A percentile compares a stretch with the other conserved stretches of the same genome.
Evolutionary conservation across 2,797 vertebrate species (phyloP).

Genomic region (Sphaeramia orbicularis): DNA sequence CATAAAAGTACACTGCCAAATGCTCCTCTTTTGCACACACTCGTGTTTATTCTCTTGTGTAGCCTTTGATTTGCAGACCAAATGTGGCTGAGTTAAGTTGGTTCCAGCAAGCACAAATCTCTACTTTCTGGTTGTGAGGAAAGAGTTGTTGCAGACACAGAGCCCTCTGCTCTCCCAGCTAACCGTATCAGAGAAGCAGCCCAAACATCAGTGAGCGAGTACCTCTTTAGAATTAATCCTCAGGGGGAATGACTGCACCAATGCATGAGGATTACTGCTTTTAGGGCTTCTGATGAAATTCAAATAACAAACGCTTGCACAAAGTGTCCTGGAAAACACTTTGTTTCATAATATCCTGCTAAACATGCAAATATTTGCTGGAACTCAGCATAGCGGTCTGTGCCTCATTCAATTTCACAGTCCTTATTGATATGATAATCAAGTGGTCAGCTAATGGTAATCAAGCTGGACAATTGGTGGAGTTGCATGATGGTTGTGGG

Average conservation of each 20-base stretch:
- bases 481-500: slow-evolving; percentile 44
- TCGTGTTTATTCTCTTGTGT: slow-evolving; percentile 30
- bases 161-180: slow-evolving; percentile 57
- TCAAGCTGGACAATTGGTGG: slow-evolving; percentile 43
- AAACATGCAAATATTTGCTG: slow-evolving; percentile 59
- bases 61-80: slow-evolving; percentile 67
- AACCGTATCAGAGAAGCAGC: slow-evolving; percentile 73
- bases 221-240: slow-evolving; percentile 82
- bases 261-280: slow-evolving; percentile 75
- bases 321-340: slow-evolving; percentile 71
- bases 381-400: slow-evolving; percentile 33
- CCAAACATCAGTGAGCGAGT: slow-evolving; percentile 72
- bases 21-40: slow-evolving; percentile 1
- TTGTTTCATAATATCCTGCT: slow-evolving; percentile 49
- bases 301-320: slow-evolving; percentile 66
- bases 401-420: slow-evolving; percentile 54
- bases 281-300: slow-evolving; percentile 79
- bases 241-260: slow-evolving; percentile 53
- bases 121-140: slow-evolving; percentile 60
- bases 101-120: slow-evolving; percentile 68
- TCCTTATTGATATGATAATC: slow-evolving; percentile 78
- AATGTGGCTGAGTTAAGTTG: slow-evolving; percentile 68
- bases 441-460: slow-evolving; percentile 74
- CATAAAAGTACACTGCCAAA: slow-evolving; percentile 36
- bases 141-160: slow-evolving; percentile 56